Percentiles rank a stretch among this genome's conserved stretches.
phyloP scores from a whole-genome alignment of 1,140 invertebrate species.

The Megalopta genalis region DNA sequence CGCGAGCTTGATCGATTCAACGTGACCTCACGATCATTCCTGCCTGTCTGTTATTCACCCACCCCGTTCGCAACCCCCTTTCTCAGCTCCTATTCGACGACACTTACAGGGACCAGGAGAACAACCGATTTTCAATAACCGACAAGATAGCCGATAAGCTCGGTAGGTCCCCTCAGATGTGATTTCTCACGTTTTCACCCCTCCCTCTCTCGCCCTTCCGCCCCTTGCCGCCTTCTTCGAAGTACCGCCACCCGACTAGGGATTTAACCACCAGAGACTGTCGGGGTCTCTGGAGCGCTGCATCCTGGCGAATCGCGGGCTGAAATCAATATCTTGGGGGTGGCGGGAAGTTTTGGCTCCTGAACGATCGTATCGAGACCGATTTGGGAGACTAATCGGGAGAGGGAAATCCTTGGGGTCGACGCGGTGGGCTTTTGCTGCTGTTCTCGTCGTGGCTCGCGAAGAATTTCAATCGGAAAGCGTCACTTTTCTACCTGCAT shows the following conservation, averaged over 20 bases:
- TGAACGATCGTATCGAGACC: conserved; percentile 45
- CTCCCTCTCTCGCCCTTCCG: conserved; percentile 1
- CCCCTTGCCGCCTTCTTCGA: too few relatives aligned
- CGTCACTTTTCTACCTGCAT: background rate
- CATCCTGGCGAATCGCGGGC: conserved; percentile 48
- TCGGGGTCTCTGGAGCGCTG: conserved; percentile 30
- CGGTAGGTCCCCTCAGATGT: conserved; percentile 29
- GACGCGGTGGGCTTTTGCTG: background rate
- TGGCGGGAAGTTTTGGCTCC: conserved; percentile 3
- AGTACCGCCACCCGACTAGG: background rate
- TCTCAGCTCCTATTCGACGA: background rate
- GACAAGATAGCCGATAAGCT: conserved; percentile 57
- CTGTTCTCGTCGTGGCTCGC: background rate
- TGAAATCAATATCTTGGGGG: conserved; percentile 61
- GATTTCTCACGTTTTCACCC: conserved; percentile 56
- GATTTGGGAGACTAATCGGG: conserved; percentile 47
- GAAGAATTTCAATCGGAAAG: conserved; percentile 1
- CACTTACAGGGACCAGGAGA: background rate
- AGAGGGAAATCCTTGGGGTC: background rate
- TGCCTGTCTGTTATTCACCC: too few relatives aligned
- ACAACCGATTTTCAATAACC: conserved; percentile 59
- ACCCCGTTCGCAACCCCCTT: background rate
- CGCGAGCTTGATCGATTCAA: conserved; percentile 8
- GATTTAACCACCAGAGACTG: background rate
- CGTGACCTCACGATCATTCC: background rate